These are phyloP conservation scores for Drosophila melanica DNA, from an alignment of 1,140 invertebrate species.

Conservation along the genomic window DNA sequence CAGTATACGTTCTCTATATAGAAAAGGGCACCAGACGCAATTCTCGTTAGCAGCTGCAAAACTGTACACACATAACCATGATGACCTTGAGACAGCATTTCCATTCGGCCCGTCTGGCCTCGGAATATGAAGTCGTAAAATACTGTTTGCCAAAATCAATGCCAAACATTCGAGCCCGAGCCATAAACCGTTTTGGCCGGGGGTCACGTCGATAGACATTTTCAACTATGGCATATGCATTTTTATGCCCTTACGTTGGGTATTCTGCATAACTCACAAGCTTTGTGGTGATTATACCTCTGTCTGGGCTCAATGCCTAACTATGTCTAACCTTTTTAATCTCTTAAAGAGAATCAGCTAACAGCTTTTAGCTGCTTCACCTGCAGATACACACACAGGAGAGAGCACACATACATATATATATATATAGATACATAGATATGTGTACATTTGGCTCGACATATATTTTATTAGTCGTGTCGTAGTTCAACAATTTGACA, in stretches of 20 bases:
- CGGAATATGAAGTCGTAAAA: constrained; percentile 3
- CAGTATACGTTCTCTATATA: constrained; percentile 55
- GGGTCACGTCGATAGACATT: background rate
- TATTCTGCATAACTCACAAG: background rate
- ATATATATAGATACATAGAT: background rate
- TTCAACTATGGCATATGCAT: constrained; percentile 4
- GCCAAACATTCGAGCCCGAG: constrained; percentile 18
- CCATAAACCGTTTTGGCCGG: background rate
- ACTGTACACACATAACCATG: background rate
- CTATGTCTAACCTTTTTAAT: background rate
- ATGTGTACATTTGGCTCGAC: constrained; percentile 20
- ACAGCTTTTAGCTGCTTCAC: no score
- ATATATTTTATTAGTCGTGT: constrained; percentile 29
- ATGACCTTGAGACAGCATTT: constrained; percentile 48
- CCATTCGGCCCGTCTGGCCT: constrained; percentile 42
- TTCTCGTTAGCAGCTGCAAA: constrained; percentile 32
- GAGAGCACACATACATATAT: background rate
- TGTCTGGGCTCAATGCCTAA: background rate
- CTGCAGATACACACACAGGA: no score
- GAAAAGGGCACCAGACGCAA: constrained; percentile 53
- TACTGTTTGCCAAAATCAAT: constrained; percentile 45
- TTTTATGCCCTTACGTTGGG: background rate
- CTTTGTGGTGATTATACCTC: background rate
- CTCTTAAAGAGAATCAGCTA: background rate
- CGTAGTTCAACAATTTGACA: constrained; percentile 39